A percentile compares a stretch with the other conserved stretches of the same genome.
Conservation (phyloP, 2,113 vertebrate genomes). For the Heterotis niloticus region DNA sequence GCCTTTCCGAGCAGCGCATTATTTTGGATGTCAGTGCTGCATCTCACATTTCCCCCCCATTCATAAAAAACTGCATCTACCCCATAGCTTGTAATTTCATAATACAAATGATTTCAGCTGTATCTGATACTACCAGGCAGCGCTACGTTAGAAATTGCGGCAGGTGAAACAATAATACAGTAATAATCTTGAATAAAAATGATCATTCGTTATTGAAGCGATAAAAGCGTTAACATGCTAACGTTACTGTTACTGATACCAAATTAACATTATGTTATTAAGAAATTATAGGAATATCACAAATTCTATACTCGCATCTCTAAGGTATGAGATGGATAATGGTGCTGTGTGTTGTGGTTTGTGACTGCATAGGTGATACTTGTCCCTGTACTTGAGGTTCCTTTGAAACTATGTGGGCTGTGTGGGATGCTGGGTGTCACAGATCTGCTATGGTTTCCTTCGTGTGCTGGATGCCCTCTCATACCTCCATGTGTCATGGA, state of each 20-base stretch:
- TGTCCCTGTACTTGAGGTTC: too few relatives aligned
- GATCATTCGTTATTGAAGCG: too few relatives aligned
- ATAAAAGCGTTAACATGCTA: not conserved
- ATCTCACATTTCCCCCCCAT: constrained; percentile 4
- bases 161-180: not conserved
- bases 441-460: too few relatives aligned
- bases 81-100: not conserved
- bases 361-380: too few relatives aligned
- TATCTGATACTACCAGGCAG: not conserved
- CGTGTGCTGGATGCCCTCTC: too few relatives aligned
- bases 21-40: constrained; percentile 10
- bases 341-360: too few relatives aligned
- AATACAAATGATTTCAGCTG: not conserved
- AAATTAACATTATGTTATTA: not conserved
- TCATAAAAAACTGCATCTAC: constrained; percentile 21
- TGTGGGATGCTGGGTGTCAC: too few relatives aligned
- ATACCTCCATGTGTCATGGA: too few relatives aligned
- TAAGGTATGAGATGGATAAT: not conserved
- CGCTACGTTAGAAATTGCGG: not conserved
- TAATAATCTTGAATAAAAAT: not conserved
- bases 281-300: not conserved
- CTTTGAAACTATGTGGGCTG: too few relatives aligned
- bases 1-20: not conserved
- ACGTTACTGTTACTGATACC: not conserved
- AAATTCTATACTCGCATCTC: not conserved